Evolutionary conservation across 2,113 vertebrate species (phyloP).

Genomic region (Ciconia maguari): DNA sequence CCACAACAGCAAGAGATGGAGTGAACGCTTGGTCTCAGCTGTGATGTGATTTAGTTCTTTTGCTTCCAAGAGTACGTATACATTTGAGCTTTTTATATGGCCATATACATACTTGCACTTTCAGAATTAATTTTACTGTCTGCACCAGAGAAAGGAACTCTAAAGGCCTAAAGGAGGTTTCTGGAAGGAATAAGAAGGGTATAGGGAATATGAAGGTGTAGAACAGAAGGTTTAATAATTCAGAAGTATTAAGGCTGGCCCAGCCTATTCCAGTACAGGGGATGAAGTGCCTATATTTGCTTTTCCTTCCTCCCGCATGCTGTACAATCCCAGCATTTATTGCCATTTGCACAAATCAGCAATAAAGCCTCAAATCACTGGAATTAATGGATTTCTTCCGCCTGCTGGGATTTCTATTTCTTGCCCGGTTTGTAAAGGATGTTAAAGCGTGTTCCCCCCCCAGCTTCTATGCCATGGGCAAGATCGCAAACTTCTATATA

Average conservation of each 20-base stretch:
- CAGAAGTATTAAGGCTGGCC: not conserved
- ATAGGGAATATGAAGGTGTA: not conserved
- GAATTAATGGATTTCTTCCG: not conserved
- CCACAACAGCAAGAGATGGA: not conserved
- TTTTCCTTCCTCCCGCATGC: not conserved
- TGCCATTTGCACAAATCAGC: not conserved
- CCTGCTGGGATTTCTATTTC: not conserved
- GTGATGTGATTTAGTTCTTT: not conserved
- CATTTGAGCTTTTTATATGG: not conserved
- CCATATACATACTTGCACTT: not conserved
- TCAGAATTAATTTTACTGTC: not conserved
- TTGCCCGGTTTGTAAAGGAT: not conserved
- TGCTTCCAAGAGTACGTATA: not conserved
- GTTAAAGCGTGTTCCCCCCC: not conserved
- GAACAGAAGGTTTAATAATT: not conserved
- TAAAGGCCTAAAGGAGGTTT: not conserved
- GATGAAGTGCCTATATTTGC: not conserved
- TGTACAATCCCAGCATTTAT: not conserved
- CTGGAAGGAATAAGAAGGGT: not conserved
- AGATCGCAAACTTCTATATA: not conserved
- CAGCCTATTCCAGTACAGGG: not conserved
- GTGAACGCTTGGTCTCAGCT: accelerated
- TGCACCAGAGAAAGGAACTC: not conserved
- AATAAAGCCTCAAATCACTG: not conserved
- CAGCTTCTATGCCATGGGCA: not conserved